Conservation (phyloP, 2,888 invertebrate genomes). For the Tipula vernalis region DNA sequence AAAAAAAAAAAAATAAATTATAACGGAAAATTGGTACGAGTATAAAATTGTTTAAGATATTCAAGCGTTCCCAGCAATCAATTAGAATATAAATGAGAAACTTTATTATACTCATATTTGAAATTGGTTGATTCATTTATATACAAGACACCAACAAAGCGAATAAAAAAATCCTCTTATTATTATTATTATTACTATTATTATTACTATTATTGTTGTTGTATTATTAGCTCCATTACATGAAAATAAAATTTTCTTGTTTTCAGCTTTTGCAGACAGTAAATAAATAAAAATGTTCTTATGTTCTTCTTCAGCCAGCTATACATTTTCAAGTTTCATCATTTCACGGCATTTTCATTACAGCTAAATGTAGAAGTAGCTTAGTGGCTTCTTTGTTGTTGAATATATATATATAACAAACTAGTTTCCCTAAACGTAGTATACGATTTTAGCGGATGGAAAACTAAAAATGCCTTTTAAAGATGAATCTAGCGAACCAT, state of each 20-base stretch:
- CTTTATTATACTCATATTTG: neutral
- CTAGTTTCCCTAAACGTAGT: too few species aligned
- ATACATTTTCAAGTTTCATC: neutral
- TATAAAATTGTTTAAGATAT: neutral
- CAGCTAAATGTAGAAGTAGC: neutral
- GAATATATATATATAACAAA: too few species aligned
- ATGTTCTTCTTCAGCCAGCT: neutral
- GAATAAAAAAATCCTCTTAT: neutral
- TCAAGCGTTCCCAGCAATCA: neutral
- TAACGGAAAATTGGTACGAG: neutral
- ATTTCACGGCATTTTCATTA: neutral
- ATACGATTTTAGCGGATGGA: too few species aligned
- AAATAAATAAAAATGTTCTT: neutral
- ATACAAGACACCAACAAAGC: neutral
- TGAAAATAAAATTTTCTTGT: neutral
- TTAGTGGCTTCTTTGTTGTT: too few species aligned
- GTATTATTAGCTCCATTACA: neutral
- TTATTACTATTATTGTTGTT: neutral
- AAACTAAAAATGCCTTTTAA: too few species aligned
- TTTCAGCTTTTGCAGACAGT: neutral
- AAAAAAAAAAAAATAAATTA: neutral
- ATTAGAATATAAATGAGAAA: neutral
- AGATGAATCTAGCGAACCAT: too few species aligned
- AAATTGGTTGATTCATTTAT: neutral
- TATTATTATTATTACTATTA: neutral